Conservation (phyloP, 2,113 vertebrate genomes). For the Anolis sagrei region DNA sequence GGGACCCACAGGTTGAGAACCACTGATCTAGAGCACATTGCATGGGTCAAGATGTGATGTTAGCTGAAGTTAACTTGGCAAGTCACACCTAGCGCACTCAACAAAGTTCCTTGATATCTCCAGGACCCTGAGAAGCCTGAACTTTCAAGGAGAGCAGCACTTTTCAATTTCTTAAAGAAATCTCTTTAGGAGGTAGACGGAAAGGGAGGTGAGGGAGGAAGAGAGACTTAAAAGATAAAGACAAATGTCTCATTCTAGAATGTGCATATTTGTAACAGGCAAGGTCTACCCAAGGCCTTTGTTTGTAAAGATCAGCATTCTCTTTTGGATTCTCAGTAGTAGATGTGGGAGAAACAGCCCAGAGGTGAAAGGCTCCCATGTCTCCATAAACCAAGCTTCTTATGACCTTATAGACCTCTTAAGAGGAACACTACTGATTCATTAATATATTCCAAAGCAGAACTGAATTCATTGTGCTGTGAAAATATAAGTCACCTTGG, state of each 20-base stretch:
- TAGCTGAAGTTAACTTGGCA: too few species aligned
- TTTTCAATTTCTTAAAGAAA: too few species aligned
- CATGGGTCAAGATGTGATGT: too few species aligned
- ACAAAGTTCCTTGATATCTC: too few species aligned
- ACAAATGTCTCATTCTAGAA: not conserved
- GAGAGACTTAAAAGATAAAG: too few species aligned
- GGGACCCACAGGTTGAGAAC: too few species aligned
- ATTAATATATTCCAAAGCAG: conserved; percentile 26
- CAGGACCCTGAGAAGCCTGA: too few species aligned
- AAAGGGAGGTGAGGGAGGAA: too few species aligned
- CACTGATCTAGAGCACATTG: too few species aligned
- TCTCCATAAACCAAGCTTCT: not conserved
- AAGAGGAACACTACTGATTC: not conserved
- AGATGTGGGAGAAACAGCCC: conserved; percentile 9
- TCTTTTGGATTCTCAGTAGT: not conserved
- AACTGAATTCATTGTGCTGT: rapidly evolving
- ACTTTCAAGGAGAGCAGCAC: too few species aligned
- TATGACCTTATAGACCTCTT: not conserved
- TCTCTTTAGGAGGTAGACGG: too few species aligned
- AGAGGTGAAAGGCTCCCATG: not conserved
- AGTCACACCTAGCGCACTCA: too few species aligned
- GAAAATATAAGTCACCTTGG: conserved; percentile 12
- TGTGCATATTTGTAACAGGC: not conserved
- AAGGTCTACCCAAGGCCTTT: not conserved
- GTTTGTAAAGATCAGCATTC: not conserved